Conservation (phyloP, 2,888 invertebrate species). For the Philereme transversata region DNA sequence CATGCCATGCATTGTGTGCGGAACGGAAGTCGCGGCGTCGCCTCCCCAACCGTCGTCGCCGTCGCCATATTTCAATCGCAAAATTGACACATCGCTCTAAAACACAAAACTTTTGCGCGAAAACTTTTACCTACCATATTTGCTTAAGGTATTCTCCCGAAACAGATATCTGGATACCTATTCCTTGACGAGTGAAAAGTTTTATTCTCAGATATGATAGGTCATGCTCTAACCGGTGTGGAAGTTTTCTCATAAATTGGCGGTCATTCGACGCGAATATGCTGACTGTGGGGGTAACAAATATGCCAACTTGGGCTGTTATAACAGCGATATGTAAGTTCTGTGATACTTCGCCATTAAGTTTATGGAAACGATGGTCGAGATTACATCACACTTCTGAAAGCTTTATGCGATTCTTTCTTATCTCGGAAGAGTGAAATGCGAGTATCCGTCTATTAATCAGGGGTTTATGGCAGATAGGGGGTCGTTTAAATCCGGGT, state of each 20-base stretch:
- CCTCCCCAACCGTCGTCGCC: constrained; percentile 51
- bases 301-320: constrained; percentile 83
- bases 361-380: constrained; percentile 81
- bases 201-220: constrained; percentile 74
- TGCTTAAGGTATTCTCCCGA: constrained; percentile 75
- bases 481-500: constrained; percentile 49
- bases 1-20: constrained; percentile 36
- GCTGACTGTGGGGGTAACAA: constrained; percentile 83
- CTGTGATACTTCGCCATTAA: constrained; percentile 83
- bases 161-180: constrained; percentile 58
- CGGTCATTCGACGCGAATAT: constrained; percentile 84
- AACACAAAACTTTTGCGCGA: constrained; percentile 71
- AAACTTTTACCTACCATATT: constrained; percentile 81
- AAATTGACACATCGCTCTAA: constrained; percentile 79
- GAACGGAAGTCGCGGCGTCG: constrained; percentile 87
- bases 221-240: constrained; percentile 77
- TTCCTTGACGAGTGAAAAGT: constrained; percentile 80
- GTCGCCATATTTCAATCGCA: constrained; percentile 78
- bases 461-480: constrained; percentile 66
- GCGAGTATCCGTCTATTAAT: constrained; percentile 62
- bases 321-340: constrained; percentile 84
- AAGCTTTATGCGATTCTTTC: constrained; percentile 79
- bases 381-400: constrained; percentile 82
- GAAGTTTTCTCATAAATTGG: constrained; percentile 84
- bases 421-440: constrained; percentile 59